These are phyloP conservation scores for Hassar affinis DNA, from an alignment of 2,113 vertebrate species.

Conservation along the genomic window DNA sequence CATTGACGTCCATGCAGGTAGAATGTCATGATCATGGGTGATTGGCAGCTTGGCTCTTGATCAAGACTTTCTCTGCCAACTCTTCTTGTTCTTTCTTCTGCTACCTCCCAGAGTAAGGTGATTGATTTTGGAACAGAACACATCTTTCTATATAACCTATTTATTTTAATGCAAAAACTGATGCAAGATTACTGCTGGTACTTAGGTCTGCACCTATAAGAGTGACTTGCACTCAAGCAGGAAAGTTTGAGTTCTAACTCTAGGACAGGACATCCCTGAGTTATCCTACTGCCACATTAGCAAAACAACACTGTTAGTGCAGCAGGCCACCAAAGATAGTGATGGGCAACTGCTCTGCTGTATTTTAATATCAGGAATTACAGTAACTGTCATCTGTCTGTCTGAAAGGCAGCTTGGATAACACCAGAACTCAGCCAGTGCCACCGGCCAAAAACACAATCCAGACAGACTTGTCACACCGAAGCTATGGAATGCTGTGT, in stretches of 20 bases:
- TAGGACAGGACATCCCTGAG: slow-evolving; percentile 15
- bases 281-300: slow-evolving; percentile 9
- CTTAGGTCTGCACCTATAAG: neutral
- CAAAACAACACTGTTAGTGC: slow-evolving; percentile 1
- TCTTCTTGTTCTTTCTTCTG: neutral
- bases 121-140: neutral
- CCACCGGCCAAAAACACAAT: slow-evolving; percentile 29
- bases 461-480: slow-evolving; percentile 6
- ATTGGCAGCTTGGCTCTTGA: slow-evolving; percentile 68
- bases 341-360: neutral
- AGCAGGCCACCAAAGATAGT: neutral
- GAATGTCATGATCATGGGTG: slow-evolving; percentile 70
- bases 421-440: neutral
- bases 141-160: neutral
- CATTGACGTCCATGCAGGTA: slow-evolving; percentile 81
- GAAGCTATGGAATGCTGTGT: slow-evolving; percentile 71
- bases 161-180: neutral
- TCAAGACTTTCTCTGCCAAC: slow-evolving; percentile 9
- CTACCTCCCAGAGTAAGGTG: neutral
- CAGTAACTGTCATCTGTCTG: neutral
- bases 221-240: neutral
- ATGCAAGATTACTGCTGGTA: neutral
- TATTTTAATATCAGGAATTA: slow-evolving; percentile 2
- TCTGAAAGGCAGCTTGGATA: neutral
- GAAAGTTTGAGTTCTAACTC: neutral